These are phyloP conservation scores for Pedetes capensis DNA, from an alignment of 2,113 vertebrate species.

Conservation along the genomic window DNA sequence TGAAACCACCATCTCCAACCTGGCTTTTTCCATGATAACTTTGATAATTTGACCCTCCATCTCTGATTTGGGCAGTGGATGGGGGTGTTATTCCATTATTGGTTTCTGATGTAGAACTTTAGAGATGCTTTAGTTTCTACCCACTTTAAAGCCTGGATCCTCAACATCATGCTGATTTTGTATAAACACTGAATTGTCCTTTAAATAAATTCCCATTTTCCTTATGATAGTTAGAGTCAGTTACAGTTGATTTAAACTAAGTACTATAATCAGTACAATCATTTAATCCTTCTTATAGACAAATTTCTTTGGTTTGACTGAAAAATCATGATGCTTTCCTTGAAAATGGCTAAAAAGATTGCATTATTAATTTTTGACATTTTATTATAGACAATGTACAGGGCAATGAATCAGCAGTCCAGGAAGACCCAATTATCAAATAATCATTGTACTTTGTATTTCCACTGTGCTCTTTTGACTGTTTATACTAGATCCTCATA, in stretches of 20 bases:
- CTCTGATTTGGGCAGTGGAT: background rate
- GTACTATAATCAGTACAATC: background rate
- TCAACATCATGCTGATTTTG: background rate
- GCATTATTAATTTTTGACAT: background rate
- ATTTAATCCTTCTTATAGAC: conserved; percentile 8
- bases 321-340: background rate
- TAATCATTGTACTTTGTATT: conserved; percentile 38
- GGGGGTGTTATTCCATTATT: background rate
- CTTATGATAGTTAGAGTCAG: background rate
- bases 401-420: conserved; percentile 7
- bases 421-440: conserved; percentile 47
- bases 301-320: conserved; percentile 33
- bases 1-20: background rate
- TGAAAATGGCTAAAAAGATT: conserved; percentile 30
- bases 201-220: background rate
- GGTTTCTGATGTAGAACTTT: background rate
- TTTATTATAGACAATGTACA: background rate
- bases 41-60: background rate
- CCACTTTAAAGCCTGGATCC: background rate
- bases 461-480: background rate
- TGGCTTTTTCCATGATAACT: background rate
- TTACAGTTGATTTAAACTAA: conserved; percentile 9
- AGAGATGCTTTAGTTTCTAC: background rate
- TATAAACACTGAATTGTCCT: background rate
- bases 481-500: conserved; percentile 10